Conservation (phyloP, 2,113 vertebrate genomes). For the Zapornia atra region DNA sequence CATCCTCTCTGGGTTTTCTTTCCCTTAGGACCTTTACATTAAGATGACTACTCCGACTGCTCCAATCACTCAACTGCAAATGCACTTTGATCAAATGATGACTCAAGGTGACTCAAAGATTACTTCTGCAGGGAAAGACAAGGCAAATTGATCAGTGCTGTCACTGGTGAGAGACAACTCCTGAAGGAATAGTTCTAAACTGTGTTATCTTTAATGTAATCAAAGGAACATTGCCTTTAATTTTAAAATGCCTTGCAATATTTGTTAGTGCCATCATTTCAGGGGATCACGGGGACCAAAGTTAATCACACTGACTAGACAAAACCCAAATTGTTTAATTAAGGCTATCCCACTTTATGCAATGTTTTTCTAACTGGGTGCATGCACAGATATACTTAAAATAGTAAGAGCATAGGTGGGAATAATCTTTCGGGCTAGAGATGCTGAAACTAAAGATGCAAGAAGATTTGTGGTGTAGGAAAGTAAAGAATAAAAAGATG, state of each 20-base stretch:
- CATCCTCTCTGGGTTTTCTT: not conserved
- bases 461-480: not conserved
- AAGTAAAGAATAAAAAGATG: not conserved
- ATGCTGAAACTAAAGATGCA: not conserved
- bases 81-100: constrained; percentile 36
- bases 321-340: constrained; percentile 15
- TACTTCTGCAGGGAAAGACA: constrained; percentile 28
- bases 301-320: constrained; percentile 40
- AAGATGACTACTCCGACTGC: not conserved
- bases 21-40: constrained; percentile 9
- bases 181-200: constrained; percentile 47
- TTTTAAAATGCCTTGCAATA: constrained; percentile 8
- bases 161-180: constrained; percentile 30
- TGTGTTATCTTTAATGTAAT: constrained; percentile 58
- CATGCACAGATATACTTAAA: not conserved
- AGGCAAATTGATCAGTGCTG: constrained; percentile 47
- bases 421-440: not conserved
- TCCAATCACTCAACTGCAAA: constrained; percentile 2
- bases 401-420: not conserved
- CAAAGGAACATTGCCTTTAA: constrained; percentile 39
- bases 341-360: not conserved
- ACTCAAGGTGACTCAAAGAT: constrained; percentile 15
- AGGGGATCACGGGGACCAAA: not conserved
- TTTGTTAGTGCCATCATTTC: constrained; percentile 2
- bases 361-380: not conserved